Base-by-base conservation (phyloP, 2,113 vertebrate species). In the Melanerpes formicivorus region DNA sequence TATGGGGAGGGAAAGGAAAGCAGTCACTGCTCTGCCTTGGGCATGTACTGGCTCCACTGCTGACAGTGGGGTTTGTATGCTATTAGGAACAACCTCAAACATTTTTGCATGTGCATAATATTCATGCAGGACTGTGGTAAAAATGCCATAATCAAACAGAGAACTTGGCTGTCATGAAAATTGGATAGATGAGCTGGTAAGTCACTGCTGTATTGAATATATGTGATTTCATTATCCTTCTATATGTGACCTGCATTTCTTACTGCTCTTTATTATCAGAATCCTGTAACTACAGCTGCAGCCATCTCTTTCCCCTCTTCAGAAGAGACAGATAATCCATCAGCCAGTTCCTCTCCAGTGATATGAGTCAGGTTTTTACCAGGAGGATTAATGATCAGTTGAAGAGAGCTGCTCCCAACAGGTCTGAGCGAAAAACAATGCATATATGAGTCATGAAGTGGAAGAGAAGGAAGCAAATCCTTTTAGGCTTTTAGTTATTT, bases 211-310 rank as follows among this genome's bases (percentile, higher is more conserved):
- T 75, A 80, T 42, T 82, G 50, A 83, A 80, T 83, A 64, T 26
- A 62, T 77, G 32, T 42, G 32, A 87, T 89, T 89, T 77, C 56
- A 40, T 96, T 93, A 67, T 60, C 18, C 37, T 82, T 70, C 72
- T 89, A 10, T 48, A 46, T 65, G 44, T 94, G 82, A 85, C 48
- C 22, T 85, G 74, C 79, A 84, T 77, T 90, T 78, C 80, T 85
- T 85, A 70, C 60, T 90, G 26, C 67, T 91, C 44, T 15, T 80
- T 87, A 42, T 66, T 77, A 50, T 80, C 46, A 58, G 27, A 62
- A 67, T 78, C 37, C 48, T 54, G 1, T 59, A 85, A 54, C 64
- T 85, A 58, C 54, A 71, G 15, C 79, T 80, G 26, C 69, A 87
- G 76, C 69, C 29, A 21, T 58, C 66, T 74, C 64, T 80, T 77